Conservation (phyloP, 2,888 invertebrate genomes). For the Adelognathus sp. region DNA sequence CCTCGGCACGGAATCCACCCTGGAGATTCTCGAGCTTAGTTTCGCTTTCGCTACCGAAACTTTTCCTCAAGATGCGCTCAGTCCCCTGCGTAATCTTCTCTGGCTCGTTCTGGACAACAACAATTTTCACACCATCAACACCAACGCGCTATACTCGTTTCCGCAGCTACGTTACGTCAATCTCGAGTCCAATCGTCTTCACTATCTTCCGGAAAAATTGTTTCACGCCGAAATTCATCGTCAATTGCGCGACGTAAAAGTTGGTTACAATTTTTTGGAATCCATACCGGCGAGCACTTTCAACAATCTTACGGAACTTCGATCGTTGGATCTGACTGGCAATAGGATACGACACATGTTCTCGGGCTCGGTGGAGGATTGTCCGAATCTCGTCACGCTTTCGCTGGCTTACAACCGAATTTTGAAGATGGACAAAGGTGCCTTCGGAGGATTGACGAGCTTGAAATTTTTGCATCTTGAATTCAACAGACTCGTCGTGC, state of each 20-base stretch:
- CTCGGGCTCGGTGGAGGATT: conserved; percentile 87
- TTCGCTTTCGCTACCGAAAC: conserved; percentile 91
- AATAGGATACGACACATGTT: conserved; percentile 89
- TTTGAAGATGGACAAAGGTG: conserved; percentile 86
- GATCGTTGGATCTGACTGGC: conserved; percentile 90
- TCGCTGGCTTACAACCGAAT: conserved; percentile 93
- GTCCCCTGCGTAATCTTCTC: conserved; percentile 88
- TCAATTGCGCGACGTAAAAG: conserved; percentile 89
- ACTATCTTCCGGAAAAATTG: conserved; percentile 86
- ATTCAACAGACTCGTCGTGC: conserved; percentile 87
- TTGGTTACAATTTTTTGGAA: conserved; percentile 91
- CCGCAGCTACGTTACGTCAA: conserved; percentile 87
- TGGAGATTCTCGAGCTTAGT: conserved; percentile 93
- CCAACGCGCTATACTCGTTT: conserved; percentile 87
- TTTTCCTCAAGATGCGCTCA: conserved; percentile 89
- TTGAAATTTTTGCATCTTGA: conserved; percentile 91
- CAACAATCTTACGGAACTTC: conserved; percentile 87
- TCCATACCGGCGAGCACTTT: conserved; percentile 88
- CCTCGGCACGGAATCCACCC: conserved; percentile 87
- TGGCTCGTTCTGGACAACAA: conserved; percentile 95
- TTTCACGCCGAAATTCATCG: conserved; percentile 88
- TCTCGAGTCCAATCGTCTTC: conserved; percentile 92
- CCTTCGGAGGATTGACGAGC: conserved; percentile 89
- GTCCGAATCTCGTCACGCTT: conserved; percentile 90
- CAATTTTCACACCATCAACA: conserved; percentile 88